Evolutionary conservation across 2,888 invertebrate genomes (phyloP).

Genomic region (Drosophila histrio): DNA sequence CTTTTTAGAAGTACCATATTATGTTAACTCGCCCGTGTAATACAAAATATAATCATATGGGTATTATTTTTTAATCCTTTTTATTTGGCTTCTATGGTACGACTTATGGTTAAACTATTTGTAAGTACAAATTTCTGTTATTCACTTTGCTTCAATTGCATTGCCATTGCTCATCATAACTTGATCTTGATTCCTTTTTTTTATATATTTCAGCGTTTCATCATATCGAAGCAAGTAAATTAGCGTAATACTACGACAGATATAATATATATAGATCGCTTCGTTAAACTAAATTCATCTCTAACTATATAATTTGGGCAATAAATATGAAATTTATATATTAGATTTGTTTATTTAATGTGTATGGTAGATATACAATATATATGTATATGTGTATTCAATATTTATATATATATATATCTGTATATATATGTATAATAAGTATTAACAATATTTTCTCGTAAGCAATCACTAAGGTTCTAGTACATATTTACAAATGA

Average conservation of each 20-base stretch:
- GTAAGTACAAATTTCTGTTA: constrained; percentile 73
- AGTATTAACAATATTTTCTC: constrained; percentile 72
- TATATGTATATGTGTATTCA: constrained; percentile 26
- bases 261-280: constrained; percentile 48
- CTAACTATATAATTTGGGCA: constrained; percentile 73
- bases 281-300: constrained; percentile 78
- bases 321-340: constrained; percentile 78
- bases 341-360: constrained; percentile 61
- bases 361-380: constrained; percentile 41
- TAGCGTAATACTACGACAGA: constrained; percentile 64
- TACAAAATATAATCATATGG: background rate
- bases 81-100: constrained; percentile 80
- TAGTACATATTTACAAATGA: constrained; percentile 76
- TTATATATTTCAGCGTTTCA: constrained; percentile 27
- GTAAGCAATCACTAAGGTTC: constrained; percentile 57
- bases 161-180: constrained; percentile 67
- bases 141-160: constrained; percentile 65
- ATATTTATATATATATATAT: constrained; percentile 32
- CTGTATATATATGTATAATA: constrained; percentile 49
- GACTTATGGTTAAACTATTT: constrained; percentile 78
- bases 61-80: constrained; percentile 71
- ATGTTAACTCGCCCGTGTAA: too few species aligned
- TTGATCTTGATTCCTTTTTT: constrained; percentile 22
- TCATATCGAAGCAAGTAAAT: constrained; percentile 58
- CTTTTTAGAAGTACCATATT: too few species aligned